Conservation (phyloP, 2,113 vertebrate species). For the Anarrhichthys ocellatus region DNA sequence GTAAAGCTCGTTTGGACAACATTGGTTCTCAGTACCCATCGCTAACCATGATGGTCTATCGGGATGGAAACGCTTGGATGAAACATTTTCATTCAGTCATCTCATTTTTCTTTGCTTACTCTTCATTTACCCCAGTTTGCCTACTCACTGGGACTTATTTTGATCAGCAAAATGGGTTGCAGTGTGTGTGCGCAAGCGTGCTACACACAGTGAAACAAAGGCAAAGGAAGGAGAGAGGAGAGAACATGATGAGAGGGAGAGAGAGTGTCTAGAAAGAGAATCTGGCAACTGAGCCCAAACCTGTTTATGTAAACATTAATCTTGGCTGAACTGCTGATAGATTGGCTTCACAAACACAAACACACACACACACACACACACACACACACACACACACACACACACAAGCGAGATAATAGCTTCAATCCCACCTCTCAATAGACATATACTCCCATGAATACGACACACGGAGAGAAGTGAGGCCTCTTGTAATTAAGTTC, state of each 20-base stretch:
- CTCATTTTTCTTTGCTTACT: conserved; percentile 10
- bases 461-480: conserved; percentile 59
- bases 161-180: conserved; percentile 10
- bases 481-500: conserved; percentile 83
- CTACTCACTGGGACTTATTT: conserved; percentile 11
- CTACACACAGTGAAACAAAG: conserved; percentile 38
- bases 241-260: background rate
- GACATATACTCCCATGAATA: conserved; percentile 74
- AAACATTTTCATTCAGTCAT: conserved; percentile 10
- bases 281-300: conserved; percentile 56
- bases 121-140: conserved; percentile 16
- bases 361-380: conserved; percentile 19
- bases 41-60: background rate
- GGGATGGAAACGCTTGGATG: background rate
- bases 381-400: conserved; percentile 22
- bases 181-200: background rate
- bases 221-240: background rate
- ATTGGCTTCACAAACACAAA: conserved; percentile 51
- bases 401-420: conserved; percentile 65
- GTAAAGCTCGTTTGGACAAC: background rate
- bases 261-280: conserved; percentile 44
- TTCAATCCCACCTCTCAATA: conserved; percentile 73
- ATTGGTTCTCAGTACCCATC: background rate
- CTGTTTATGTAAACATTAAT: conserved; percentile 81
- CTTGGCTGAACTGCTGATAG: conserved; percentile 71